Base-by-base conservation (phyloP, 2,888 invertebrate species). In the Rhopalosiphum nymphaeae region DNA sequence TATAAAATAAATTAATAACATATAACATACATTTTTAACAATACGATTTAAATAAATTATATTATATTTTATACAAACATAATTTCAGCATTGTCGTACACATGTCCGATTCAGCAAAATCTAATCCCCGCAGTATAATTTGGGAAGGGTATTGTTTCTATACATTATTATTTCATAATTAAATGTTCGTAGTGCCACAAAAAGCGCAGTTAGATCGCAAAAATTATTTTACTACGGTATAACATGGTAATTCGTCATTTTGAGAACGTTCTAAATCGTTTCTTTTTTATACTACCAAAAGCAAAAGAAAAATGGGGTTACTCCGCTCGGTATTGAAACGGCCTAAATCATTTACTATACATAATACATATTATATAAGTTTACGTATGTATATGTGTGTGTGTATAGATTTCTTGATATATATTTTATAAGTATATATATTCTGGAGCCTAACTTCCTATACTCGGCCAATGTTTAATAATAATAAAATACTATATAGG, bases 121-220 rank as follows among this genome's bases (percentile, higher is more conserved):
- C 36, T 10, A 7, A 49, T 16, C n/a, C 49, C 29, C 49, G 7
- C n/a, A n/a, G 78, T 36, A 36, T 78, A 53, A 53, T 53, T 53
- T 21, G 16, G 21, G 21, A 53, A 49, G 5, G 53, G 53, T 3
- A 53, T 16, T 78, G 36, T 78, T 78, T 91, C 16, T 26, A 84
- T 91, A 67, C 13, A 21, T 21, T 21, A 78, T 36, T 78, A 78
- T 89, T 53, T 91, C 29, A 53, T 91, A 29, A 57, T 92, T 49
- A 88, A 88, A 92, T 92, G 92, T 92, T 92, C 92, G 92, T 92
- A 92, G 92, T 92, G 92, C 92, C 92, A 92, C 92, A 92, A 88
- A 92, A 67, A 92, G 92, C 92, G 92, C 92, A 36, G 67, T 92
- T n/a, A 88, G 88, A 92, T 92, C 92, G 92, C 92, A 92, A 88